Evolutionary conservation across 2,113 vertebrate genomes (phyloP).

Genomic region (Phycodurus eques): DNA sequence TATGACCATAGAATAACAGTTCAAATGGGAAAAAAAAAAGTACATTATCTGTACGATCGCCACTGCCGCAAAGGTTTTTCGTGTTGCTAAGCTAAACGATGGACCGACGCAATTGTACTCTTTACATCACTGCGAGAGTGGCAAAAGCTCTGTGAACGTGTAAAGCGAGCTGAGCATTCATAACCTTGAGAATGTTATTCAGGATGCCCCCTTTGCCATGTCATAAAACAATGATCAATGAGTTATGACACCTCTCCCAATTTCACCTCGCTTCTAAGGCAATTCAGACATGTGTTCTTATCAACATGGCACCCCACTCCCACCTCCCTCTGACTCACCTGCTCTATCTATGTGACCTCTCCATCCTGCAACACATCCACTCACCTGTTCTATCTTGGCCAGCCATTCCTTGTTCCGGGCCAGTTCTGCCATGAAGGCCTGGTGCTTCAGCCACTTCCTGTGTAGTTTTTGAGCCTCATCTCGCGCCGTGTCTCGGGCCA

Average conservation of each 20-base stretch:
- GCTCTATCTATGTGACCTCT: constrained; percentile 39
- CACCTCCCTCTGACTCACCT: constrained; percentile 26
- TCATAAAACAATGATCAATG: constrained; percentile 38
- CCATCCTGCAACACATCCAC: constrained; percentile 46
- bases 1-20: background rate
- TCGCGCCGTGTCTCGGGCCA: constrained; percentile 89
- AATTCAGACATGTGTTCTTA: constrained; percentile 28
- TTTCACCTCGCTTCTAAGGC: constrained; percentile 30
- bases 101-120: constrained; percentile 10
- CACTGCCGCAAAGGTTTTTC: constrained; percentile 19
- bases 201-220: constrained; percentile 48
- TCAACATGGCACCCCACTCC: constrained; percentile 1
- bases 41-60: constrained; percentile 16
- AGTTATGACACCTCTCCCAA: constrained; percentile 50
- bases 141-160: constrained; percentile 27
- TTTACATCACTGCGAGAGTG: constrained; percentile 6
- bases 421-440: constrained; percentile 91
- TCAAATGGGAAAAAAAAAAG: background rate
- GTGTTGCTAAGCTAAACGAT: constrained; percentile 35
- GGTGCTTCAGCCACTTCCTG: constrained; percentile 94
- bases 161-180: constrained; percentile 33
- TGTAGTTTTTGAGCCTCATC: constrained; percentile 92
- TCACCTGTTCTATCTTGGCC: constrained; percentile 91
- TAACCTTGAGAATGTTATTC: constrained; percentile 68
- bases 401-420: constrained; percentile 93